Conservation (phyloP, 2,797 vertebrate species). For the Karalla daura region DNA sequence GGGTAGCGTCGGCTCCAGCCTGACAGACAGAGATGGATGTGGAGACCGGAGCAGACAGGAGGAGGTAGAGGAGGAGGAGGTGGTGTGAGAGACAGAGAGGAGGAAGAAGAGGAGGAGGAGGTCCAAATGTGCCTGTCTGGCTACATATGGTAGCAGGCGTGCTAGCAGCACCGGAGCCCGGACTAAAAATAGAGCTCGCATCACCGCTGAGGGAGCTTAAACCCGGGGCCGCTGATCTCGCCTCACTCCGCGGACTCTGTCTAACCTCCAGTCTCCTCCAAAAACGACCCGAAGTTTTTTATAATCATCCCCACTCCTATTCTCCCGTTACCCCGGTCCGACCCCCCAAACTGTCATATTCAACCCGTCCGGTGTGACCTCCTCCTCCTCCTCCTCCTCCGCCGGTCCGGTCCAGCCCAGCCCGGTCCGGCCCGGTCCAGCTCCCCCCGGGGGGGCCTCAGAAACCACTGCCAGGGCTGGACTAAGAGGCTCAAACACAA, state of each 20-base stretch:
- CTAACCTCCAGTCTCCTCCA: neutral
- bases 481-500: no score
- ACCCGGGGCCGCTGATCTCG: conserved; percentile 66
- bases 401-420: neutral
- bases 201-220: conserved; percentile 52
- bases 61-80: neutral
- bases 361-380: conserved; percentile 63
- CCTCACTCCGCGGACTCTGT: conserved; percentile 42
- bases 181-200: conserved; percentile 90
- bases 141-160: conserved; percentile 88
- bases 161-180: conserved; percentile 71
- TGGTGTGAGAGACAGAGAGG: neutral
- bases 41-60: neutral
- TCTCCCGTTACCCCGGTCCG: no score
- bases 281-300: rapidly evolving
- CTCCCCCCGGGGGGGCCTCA: neutral
- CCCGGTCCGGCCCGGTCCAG: neutral
- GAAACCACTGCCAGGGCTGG: no score
- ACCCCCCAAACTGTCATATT: no score
- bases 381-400: conserved; percentile 24
- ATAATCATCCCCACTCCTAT: neutral
- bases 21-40: neutral
- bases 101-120: conserved; percentile 14
- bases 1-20: neutral
- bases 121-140: conserved; percentile 78